Conservation (phyloP, 92 coral and sea anemone genomes). For the Porites rus region DNA sequence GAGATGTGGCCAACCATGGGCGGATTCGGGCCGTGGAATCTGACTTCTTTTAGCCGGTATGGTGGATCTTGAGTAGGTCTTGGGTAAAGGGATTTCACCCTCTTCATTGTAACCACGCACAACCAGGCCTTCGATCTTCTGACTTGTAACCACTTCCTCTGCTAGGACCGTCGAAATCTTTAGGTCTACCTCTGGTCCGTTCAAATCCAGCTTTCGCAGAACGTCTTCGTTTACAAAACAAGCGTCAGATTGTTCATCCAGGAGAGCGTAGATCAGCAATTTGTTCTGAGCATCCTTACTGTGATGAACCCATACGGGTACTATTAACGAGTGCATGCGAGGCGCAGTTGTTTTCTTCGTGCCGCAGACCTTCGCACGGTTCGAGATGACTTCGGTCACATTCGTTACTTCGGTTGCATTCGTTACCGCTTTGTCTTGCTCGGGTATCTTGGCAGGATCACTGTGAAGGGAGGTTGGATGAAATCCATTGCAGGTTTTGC, state of each 20-base stretch:
- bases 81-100: conserved; percentile 28
- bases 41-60: conserved; percentile 48
- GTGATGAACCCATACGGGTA: conserved; percentile 65
- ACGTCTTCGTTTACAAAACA: conserved; percentile 51
- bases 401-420: not conserved
- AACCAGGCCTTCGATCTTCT: conserved; percentile 42
- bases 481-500: conserved; percentile 43
- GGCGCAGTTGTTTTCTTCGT: not conserved
- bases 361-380: not conserved
- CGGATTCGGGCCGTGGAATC: conserved; percentile 44
- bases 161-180: conserved; percentile 47
- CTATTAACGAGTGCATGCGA: conserved; percentile 27
- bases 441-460: not conserved
- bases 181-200: conserved; percentile 59
- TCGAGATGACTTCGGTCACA: not conserved
- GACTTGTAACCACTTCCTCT: conserved; percentile 26
- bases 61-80: conserved; percentile 32
- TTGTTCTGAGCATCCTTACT: conserved; percentile 20
- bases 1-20: conserved; percentile 42
- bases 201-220: conserved; percentile 30
- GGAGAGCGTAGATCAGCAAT: conserved; percentile 43
- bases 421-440: not conserved
- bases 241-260: conserved; percentile 70
- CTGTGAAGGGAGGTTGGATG: conserved; percentile 58
- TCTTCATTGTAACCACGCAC: conserved; percentile 36